Percentiles rank a stretch among this genome's conserved stretches.
phyloP scores from a whole-genome alignment of 1,140 invertebrate genomes.

The Theocolax elegans region DNA sequence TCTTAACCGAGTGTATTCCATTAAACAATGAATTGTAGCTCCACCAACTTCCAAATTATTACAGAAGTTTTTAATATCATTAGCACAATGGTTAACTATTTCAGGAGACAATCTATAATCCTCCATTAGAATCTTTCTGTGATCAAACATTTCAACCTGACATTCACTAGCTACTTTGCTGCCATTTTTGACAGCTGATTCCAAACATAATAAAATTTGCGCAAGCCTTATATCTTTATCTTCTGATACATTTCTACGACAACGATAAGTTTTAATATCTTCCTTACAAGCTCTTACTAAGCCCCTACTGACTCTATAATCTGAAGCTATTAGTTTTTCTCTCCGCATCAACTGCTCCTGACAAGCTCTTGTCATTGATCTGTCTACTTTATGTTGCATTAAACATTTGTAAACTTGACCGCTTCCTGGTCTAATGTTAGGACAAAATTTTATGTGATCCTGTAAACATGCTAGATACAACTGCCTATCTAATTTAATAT shows the following conservation, averaged over 20 bases:
- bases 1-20: slow-evolving; percentile 83
- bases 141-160: slow-evolving; percentile 88
- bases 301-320: slow-evolving; percentile 91
- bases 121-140: slow-evolving; percentile 90
- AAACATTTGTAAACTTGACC: slow-evolving; percentile 94
- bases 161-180: slow-evolving; percentile 80
- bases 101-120: slow-evolving; percentile 94
- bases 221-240: slow-evolving; percentile 88
- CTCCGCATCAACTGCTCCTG: slow-evolving; percentile 85
- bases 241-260: slow-evolving; percentile 78
- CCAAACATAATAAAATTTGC: slow-evolving; percentile 92
- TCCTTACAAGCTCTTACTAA: slow-evolving; percentile 88
- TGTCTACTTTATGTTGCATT: slow-evolving; percentile 85
- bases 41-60: slow-evolving; percentile 81
- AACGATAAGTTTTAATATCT: slow-evolving; percentile 87
- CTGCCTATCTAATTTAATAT: slow-evolving; percentile 90
- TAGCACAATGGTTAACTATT: slow-evolving; percentile 87
- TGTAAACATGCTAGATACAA: slow-evolving; percentile 89
- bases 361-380: slow-evolving; percentile 77
- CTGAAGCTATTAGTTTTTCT: slow-evolving; percentile 88
- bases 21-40: slow-evolving; percentile 94
- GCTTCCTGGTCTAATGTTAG: slow-evolving; percentile 74
- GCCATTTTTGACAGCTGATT: slow-evolving; percentile 84
- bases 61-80: slow-evolving; percentile 84
- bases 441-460: slow-evolving; percentile 82